phyloP scores from a whole-genome alignment of 2,888 invertebrate genomes.

The Eurytoma californica region DNA sequence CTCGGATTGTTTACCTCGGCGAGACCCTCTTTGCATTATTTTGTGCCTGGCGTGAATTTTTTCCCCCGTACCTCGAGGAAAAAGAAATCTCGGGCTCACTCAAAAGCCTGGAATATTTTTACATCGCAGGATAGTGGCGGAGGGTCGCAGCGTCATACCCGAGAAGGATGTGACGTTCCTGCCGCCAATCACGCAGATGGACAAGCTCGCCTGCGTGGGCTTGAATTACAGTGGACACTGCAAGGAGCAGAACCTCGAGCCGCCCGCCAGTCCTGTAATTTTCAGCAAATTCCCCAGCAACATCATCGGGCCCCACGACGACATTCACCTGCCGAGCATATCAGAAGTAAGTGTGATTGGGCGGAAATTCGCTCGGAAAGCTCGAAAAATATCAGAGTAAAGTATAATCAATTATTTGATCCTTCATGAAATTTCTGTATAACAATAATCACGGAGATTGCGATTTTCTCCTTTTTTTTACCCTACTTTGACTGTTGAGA shows the following conservation, averaged over 20 bases:
- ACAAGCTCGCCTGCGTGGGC: slow-evolving; percentile 90
- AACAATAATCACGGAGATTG: no score
- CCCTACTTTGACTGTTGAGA: no score
- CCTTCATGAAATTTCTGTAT: background rate
- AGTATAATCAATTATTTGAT: background rate
- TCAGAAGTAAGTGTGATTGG: slow-evolving; percentile 77
- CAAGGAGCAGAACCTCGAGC: slow-evolving; percentile 85
- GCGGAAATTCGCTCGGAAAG: background rate
- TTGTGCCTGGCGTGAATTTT: background rate
- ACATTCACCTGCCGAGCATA: slow-evolving; percentile 80
- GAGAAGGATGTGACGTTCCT: slow-evolving; percentile 79
- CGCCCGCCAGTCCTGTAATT: slow-evolving; percentile 86
- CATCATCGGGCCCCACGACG: slow-evolving; percentile 84
- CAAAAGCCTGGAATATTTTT: slow-evolving; percentile 6
- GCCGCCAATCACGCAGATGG: slow-evolving; percentile 86
- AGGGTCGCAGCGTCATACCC: slow-evolving; percentile 77
- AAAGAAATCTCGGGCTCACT: background rate
- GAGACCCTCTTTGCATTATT: background rate
- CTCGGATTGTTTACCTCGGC: slow-evolving; percentile 16
- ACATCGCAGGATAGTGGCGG: slow-evolving; percentile 76
- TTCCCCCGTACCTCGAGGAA: background rate
- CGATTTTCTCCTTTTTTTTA: no score
- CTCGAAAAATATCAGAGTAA: background rate
- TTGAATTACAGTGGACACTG: slow-evolving; percentile 93
- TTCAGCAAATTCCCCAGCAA: slow-evolving; percentile 91